Base-by-base conservation (phyloP, 2,797 vertebrate genomes). In the Gallirallus australis region DNA sequence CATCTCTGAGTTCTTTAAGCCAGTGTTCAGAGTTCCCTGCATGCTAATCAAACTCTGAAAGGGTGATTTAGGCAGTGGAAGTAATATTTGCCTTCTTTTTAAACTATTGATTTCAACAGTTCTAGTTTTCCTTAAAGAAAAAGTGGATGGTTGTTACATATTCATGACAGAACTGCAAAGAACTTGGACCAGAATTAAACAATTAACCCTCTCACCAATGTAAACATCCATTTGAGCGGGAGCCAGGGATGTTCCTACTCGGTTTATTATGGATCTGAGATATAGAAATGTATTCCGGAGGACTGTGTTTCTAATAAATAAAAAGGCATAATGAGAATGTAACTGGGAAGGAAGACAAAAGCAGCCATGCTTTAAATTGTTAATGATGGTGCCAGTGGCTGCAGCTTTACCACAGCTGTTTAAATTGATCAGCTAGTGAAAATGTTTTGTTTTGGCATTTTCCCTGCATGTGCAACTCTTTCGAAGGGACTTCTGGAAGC, bases 341-440 rank as follows among this genome's bases (percentile, higher is more conserved):
- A 97, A 96, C 97, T 96, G 96, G 97, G 93, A 96, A 96, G 94
- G 96, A 97, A 96, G 97, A 96, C 97, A 97, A 98, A 98, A 97
- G 97, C 48, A 79, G 90, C 96, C 97, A 97, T 95, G 94, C 98
- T 97, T 98, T 98, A 98, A 98, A 98, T 98, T 97, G 97, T 98
- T 98, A 98, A 98, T 97, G 97, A 98, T 93, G 94, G 96, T 78
- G n/a, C 97, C 83, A 89, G 92, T 97, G 97, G 91, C 95, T 90
- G 79, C 65, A 96, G 95, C 92, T 96, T 96, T 96, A 97, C 96
- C 77, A 93, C 93, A 95, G 97, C 97, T 97, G 97, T 96, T 97
- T 98, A 86, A 91, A 97, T 97, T 97, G 94, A 96, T 98, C 96
- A 93, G 82, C 35, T 68, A 92, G 94, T 95, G 96, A 90, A 91